Evolutionary conservation across 64 coral and sea anemone species (phyloP).

Genomic region (Stylophora pistillata): DNA sequence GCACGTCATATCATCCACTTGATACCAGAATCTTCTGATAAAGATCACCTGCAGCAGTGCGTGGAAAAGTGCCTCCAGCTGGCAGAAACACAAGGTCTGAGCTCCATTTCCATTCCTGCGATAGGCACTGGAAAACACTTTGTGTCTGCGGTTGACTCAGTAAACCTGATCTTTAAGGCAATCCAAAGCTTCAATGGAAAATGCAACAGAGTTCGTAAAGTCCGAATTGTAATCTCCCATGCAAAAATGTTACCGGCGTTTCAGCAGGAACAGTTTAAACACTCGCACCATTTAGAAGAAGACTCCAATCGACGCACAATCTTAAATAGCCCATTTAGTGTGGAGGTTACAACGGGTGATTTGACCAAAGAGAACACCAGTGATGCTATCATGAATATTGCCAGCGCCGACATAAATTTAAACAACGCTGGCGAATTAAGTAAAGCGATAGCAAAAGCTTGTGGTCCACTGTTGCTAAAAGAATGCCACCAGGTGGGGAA

Average conservation of each 20-base stretch:
- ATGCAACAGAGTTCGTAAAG: neutral
- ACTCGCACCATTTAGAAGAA: no score
- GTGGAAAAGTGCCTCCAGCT: neutral
- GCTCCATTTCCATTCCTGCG: neutral
- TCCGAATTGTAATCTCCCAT: neutral
- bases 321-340: no score
- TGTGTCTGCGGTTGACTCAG: neutral
- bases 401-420: neutral
- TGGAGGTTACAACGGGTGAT: neutral
- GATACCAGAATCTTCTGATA: neutral
- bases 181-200: neutral
- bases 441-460: neutral
- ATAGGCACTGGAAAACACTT: neutral
- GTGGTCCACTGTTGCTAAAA: constrained; percentile 7
- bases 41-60: neutral
- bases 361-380: constrained; percentile 4
- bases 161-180: neutral
- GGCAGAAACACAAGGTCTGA: neutral
- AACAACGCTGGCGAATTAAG: neutral
- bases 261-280: no score
- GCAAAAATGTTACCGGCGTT: no score
- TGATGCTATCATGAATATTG: constrained; percentile 24
- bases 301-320: no score
- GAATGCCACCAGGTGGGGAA: constrained; percentile 12
- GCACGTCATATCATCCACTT: constrained; percentile 6